Base-by-base conservation (phyloP, 1,140 invertebrate species). In the Diabrotica virgifera region DNA sequence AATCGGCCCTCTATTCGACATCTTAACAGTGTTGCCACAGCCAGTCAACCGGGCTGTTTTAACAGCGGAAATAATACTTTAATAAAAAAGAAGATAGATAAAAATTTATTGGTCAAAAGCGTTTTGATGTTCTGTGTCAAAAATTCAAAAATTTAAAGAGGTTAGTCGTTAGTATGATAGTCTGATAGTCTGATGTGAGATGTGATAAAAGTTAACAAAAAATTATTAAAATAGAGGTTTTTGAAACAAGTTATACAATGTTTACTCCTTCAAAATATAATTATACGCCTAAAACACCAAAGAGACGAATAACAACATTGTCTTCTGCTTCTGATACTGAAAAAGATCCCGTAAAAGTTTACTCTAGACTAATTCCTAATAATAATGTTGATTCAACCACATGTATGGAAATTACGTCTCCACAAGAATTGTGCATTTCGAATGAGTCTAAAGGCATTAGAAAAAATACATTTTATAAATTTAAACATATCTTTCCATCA, bases 401-500 rank as follows among this genome's bases (percentile, higher is more conserved):
- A 0, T 95, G 92, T 78, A 84, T 96, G 64, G 87, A 86, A 75
- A 83, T 92, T 38, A 77, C 90, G 54, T 89, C 89, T 53, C 82
- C 89, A 0, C 88, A 85, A 13, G 78, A 87, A 6, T 78, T 96
- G 24, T 83, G 83, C 4, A 84, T 89, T 7, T 89, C 89, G 46
- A 82, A 89, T 57, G 85, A 83, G 66, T 81, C 85, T n/a, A 74
- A 82, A 51, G 82, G 74, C 52, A 12, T 59, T 5, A 83, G 79
- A 36, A 91, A 88, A 77, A 88, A 90, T 70, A 86, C 87, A 68
- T 88, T 90, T 73, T 93, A 90, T 68, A 87, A 85, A 36, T 94
- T 93, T 71, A 91, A 89, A 73, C 83, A 89, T 77, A 90, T 99
- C 4, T 99, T 99, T 83, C 88, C 88, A 69, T 86, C 89, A 5